Percentiles rank a stretch among this genome's conserved stretches.
Evolutionary conservation across 2,888 invertebrate species (phyloP).

Genomic region (Cenopis cana): DNA sequence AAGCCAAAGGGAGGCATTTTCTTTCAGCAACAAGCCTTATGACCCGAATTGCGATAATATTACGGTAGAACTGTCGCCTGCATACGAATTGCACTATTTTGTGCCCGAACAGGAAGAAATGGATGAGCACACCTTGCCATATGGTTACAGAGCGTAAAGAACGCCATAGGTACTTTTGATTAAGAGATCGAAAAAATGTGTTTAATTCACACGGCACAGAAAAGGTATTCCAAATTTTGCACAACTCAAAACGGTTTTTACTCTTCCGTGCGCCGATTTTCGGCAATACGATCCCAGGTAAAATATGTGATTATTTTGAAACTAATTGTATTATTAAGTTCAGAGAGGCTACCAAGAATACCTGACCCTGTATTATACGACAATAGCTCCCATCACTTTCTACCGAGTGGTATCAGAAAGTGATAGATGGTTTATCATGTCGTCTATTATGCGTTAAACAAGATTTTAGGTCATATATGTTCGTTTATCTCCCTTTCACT

Average conservation of each 20-base stretch:
- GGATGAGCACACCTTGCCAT: conserved; percentile 56
- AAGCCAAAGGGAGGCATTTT: conserved; percentile 42
- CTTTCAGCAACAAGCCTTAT: conserved; percentile 50
- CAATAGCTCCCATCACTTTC: too few species aligned
- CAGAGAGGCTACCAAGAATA: too few species aligned
- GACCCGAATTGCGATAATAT: conserved; percentile 65
- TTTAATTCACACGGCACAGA: not conserved
- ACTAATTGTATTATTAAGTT: too few species aligned
- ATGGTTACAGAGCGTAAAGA: conserved; percentile 58
- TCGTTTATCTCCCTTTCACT: too few species aligned
- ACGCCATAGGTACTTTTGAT: not conserved
- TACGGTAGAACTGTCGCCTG: conserved; percentile 71
- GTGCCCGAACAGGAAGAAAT: conserved; percentile 76
- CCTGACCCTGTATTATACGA: too few species aligned
- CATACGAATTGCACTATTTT: conserved; percentile 78
- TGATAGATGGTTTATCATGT: too few species aligned
- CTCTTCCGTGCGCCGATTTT: not conserved
- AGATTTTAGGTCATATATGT: too few species aligned
- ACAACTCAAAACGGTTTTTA: not conserved
- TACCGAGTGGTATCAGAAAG: too few species aligned
- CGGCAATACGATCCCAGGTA: too few species aligned
- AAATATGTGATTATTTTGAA: too few species aligned
- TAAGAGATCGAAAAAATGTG: not conserved
- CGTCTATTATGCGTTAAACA: too few species aligned
- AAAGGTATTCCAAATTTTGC: not conserved